Evolutionary conservation across 2,888 invertebrate species (phyloP), one percentile per base, ranked within the genome.

Genomic region (Adela reaumurella): DNA sequence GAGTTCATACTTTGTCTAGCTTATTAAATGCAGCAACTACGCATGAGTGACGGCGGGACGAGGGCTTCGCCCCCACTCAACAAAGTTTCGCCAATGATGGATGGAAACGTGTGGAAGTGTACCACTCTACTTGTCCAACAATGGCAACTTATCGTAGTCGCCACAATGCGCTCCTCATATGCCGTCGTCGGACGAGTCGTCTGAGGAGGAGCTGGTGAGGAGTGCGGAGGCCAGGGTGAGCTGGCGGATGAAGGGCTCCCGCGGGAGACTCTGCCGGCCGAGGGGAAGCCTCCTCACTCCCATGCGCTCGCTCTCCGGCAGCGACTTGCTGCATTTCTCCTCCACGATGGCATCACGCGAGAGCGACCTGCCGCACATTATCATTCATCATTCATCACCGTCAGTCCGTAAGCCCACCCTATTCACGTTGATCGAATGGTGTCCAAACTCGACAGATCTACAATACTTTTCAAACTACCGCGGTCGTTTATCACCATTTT

Each of bases 321-420:
- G 64, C 45, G 83, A 84, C 67, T 83, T 83, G 64, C 82, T 74
- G 59, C 79, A 81, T 63, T 84, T 84, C 62, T 89, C 89, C 72
- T 89, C 89, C 49, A 88, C 88, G 59, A 89, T 89, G 53, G 83
- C 85, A 65, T 87, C 86, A 56, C 87, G 79, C 42, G 83, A 81
- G 56, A 84, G 59, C n/a, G 82, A 83, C 50, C 84, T 84, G 51
- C 11, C 41, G 49, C n/a, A n/a, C n/a, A n/a, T n/a, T n/a, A n/a
- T n/a, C n/a, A n/a, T n/a, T n/a, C n/a, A n/a, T n/a, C n/a, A n/a
- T n/a, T n/a, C n/a, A n/a, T n/a, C n/a, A n/a, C n/a, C n/a, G n/a
- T n/a, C n/a, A n/a, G n/a, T n/a, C n/a, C n/a, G n/a, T n/a, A n/a
- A n/a, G n/a, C n/a, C n/a, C n/a, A n/a, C n/a, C n/a, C n/a, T n/a